Percentiles rank a stretch among this genome's conserved stretches.
These are phyloP conservation scores for Aleiodes alternator DNA, from an alignment of 2,888 invertebrate genomes.

Conservation along the genomic window DNA sequence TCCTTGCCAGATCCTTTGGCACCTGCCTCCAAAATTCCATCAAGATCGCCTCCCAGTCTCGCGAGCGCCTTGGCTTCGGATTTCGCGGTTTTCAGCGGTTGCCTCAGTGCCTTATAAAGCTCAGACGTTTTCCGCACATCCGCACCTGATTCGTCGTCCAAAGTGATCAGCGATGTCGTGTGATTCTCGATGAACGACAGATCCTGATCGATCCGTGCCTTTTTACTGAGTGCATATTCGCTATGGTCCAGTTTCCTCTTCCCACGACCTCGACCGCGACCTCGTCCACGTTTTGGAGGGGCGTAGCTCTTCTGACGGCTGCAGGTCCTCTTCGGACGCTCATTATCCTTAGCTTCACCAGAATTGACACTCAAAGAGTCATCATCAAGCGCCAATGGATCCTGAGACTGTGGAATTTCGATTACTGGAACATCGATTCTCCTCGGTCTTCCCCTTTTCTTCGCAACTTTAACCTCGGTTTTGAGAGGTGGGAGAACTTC, in stretches of 20 bases:
- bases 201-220: slow-evolving; percentile 67
- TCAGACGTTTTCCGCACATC: slow-evolving; percentile 59
- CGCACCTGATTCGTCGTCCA: slow-evolving; percentile 58
- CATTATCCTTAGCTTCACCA: slow-evolving; percentile 65
- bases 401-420: slow-evolving; percentile 55
- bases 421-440: slow-evolving; percentile 61
- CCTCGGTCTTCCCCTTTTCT: slow-evolving; percentile 71
- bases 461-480: slow-evolving; percentile 66
- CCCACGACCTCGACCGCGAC: slow-evolving; percentile 71
- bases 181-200: slow-evolving; percentile 65
- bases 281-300: slow-evolving; percentile 71
- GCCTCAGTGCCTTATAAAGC: slow-evolving; percentile 66
- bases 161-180: slow-evolving; percentile 67
- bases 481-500: slow-evolving; percentile 67
- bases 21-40: slow-evolving; percentile 51
- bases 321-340: slow-evolving; percentile 72
- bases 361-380: slow-evolving; percentile 46
- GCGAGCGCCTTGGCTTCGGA: slow-evolving; percentile 35
- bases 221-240: slow-evolving; percentile 59
- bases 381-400: slow-evolving; percentile 69
- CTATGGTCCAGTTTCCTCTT: slow-evolving; percentile 68
- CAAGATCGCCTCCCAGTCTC: slow-evolving; percentile 49
- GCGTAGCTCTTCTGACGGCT: slow-evolving; percentile 73
- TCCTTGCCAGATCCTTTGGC: slow-evolving; percentile 54
- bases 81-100: slow-evolving; percentile 61